Evolutionary conservation across 2,888 invertebrate species (phyloP), one percentile per base, ranked within the genome.

Genomic region (Sclerodermus sp.): DNA sequence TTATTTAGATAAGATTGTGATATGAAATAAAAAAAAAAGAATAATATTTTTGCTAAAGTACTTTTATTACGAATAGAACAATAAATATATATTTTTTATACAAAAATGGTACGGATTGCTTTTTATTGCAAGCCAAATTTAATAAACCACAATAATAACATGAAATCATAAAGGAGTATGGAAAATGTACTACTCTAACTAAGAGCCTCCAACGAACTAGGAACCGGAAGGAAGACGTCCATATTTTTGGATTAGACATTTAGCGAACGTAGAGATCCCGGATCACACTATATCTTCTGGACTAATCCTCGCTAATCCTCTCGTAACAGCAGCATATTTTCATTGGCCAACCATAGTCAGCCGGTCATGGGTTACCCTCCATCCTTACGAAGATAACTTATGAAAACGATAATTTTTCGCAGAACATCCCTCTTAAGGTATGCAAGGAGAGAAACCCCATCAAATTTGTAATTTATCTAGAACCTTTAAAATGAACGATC

Each of bases 251-350:
- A 66, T 71, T 60, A 70, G 63, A 57, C 52, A 58, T 58, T 70
- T 60, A 70, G 62, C 64, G 55, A 45, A 47, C 45, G 18, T 13
- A 12, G 51, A 52, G 47, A 48, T 8, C 48, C 30, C 48, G 66
- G 70, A 66, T 68, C 58, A 66, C 53, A 60, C 63, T 72, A 73
- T 74, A 73, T 73, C 70, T 67, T 61, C 52, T 42, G 29, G 50
- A 23, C 58, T 71, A 73, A 73, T 68, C 68, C 69, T 45, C 51
- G 64, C 60, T 68, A 72, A 74, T 74, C 67, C 71, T 57, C 57
- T 64, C 61, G 67, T 71, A 74, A 74, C 70, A 63, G 60, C 59
- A 66, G 64, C 69, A 68, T 73, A 75, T 72, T 72, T 70, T 62
- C 62, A 68, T 60, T 60, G 60, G 62, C 41, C 55, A 57, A 56